These are phyloP conservation scores for Meriones unguiculatus DNA, from an alignment of 2,113 vertebrate species.

Conservation along the genomic window DNA sequence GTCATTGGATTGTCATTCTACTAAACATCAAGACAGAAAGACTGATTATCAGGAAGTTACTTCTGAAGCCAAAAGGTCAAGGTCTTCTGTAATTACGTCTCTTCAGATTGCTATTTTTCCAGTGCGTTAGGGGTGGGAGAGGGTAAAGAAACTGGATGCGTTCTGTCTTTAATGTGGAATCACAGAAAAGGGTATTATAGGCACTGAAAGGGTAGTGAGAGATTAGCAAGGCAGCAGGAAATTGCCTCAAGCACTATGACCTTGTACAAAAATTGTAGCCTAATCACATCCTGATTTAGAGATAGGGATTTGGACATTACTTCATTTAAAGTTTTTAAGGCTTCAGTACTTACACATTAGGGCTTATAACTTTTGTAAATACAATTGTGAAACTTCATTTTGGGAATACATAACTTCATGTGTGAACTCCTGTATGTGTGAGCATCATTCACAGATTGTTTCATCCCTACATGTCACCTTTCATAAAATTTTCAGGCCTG, in stretches of 20 bases:
- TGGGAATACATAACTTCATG: background rate
- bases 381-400: background rate
- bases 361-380: accelerated
- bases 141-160: constrained; percentile 1
- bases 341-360: background rate
- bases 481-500: background rate
- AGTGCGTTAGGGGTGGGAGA: too few species aligned
- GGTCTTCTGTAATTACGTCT: constrained; percentile 73
- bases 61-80: constrained; percentile 65
- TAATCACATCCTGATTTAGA: background rate
- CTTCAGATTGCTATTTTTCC: constrained; percentile 36
- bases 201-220: constrained; percentile 35
- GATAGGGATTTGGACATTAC: background rate
- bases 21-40: constrained; percentile 48
- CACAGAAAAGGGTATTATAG: background rate
- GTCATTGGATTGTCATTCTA: constrained; percentile 47
- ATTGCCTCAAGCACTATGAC: constrained; percentile 53
- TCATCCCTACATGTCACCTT: background rate
- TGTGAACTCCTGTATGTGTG: background rate
- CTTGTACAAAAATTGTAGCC: constrained; percentile 28
- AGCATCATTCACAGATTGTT: background rate
- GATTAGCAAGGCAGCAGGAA: constrained; percentile 63
- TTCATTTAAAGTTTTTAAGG: background rate
- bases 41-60: constrained; percentile 61
- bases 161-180: constrained; percentile 16